phyloP scores from a whole-genome alignment of 1,140 invertebrate species.

The Lamellibrachia luymesi region DNA sequence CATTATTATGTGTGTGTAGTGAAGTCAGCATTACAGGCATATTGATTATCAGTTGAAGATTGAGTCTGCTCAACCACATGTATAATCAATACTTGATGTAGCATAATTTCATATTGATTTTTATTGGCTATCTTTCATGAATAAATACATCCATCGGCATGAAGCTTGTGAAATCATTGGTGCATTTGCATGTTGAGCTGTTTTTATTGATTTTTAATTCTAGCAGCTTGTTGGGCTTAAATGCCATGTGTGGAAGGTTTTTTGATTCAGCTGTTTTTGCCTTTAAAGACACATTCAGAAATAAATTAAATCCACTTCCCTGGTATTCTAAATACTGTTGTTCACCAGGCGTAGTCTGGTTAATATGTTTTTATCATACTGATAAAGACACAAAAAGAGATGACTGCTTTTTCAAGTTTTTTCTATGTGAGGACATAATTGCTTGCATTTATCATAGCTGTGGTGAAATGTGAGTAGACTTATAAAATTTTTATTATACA shows the following conservation, averaged over 20 bases:
- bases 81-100: not conserved
- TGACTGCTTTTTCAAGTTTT: too few relatives aligned
- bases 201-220: slow-evolving; percentile 6
- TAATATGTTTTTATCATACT: too few relatives aligned
- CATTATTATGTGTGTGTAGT: not conserved
- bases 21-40: not conserved
- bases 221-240: not conserved
- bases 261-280: not conserved
- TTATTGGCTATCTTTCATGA: not conserved
- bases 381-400: too few relatives aligned
- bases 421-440: too few relatives aligned
- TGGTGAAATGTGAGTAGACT: too few relatives aligned
- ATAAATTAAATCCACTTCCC: not conserved
- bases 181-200: slow-evolving; percentile 4
- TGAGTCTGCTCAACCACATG: not conserved
- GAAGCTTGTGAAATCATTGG: not conserved
- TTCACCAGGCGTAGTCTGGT: too few relatives aligned
- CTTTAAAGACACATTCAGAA: not conserved
- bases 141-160: not conserved
- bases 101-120: not conserved
- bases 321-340: too few relatives aligned
- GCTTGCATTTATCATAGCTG: too few relatives aligned
- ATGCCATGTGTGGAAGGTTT: not conserved
- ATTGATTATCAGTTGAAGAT: slow-evolving; percentile 1
- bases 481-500: too few relatives aligned